Percentiles rank a stretch among this genome's conserved stretches.
Conservation (phyloP, 2,888 invertebrate genomes). For the Rhaphigaster nebulosa region DNA sequence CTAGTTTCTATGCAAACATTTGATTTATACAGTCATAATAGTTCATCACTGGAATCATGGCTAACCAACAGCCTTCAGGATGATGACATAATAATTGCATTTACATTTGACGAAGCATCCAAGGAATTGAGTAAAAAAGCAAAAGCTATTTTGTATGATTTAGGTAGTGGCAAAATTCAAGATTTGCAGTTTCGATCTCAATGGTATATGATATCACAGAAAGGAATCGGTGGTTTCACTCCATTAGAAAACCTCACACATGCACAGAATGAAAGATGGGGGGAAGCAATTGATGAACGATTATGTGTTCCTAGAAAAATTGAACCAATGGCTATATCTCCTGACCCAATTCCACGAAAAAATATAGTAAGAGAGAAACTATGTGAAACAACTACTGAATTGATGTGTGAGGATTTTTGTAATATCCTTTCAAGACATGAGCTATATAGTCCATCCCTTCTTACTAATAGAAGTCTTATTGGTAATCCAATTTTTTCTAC, state of each 20-base stretch:
- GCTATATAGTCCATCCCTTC: constrained; percentile 65
- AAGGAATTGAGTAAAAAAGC: constrained; percentile 71
- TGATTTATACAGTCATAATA: constrained; percentile 71
- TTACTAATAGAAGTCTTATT: constrained; percentile 66
- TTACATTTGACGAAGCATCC: constrained; percentile 73
- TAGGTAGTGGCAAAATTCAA: constrained; percentile 73
- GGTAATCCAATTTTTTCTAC: constrained; percentile 67
- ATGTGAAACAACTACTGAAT: constrained; percentile 67
- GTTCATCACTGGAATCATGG: constrained; percentile 67
- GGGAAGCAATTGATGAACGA: constrained; percentile 68
- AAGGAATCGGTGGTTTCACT: constrained; percentile 72
- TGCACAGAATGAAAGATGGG: constrained; percentile 67
- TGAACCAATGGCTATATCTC: constrained; percentile 67
- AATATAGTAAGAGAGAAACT: constrained; percentile 69
- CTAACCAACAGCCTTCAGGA: constrained; percentile 66
- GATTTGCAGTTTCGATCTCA: constrained; percentile 72
- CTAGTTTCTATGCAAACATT: constrained; percentile 70
- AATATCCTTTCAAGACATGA: constrained; percentile 64
- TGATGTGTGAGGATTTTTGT: constrained; percentile 65
- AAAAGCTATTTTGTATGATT: constrained; percentile 70
- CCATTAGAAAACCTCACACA: constrained; percentile 69
- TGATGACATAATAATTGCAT: constrained; percentile 71
- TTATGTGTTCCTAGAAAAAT: constrained; percentile 70
- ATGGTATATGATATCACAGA: constrained; percentile 72
- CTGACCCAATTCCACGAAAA: constrained; percentile 68